phyloP scores from a whole-genome alignment of 2,888 invertebrate genomes.

The Escarpia spicata region DNA sequence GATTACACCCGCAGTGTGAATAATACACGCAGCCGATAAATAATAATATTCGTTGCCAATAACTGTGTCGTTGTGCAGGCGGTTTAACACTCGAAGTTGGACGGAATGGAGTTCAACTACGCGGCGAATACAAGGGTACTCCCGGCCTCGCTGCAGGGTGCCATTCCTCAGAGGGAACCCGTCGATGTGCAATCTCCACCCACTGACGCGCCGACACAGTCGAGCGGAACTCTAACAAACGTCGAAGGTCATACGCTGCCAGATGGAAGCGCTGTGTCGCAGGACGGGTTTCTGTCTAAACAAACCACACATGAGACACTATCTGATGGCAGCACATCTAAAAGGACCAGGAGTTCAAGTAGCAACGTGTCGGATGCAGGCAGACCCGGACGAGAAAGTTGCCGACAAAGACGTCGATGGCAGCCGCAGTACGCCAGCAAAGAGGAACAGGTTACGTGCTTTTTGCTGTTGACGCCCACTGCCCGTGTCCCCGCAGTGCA shows the following conservation, averaged over 20 bases:
- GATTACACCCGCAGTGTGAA: slow-evolving; percentile 16
- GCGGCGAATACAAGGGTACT: neutral
- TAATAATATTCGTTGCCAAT: slow-evolving; percentile 6
- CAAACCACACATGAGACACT: no score
- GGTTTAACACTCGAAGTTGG: neutral
- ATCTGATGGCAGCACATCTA: no score
- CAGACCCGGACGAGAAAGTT: neutral
- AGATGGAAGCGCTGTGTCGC: no score
- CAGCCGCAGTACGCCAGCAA: neutral
- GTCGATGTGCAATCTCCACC: neutral
- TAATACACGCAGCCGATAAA: slow-evolving; percentile 1
- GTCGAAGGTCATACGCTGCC: no score
- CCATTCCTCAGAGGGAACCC: neutral
- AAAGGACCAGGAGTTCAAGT: no score
- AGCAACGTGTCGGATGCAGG: no score
- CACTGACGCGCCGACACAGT: neutral
- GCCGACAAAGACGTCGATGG: neutral
- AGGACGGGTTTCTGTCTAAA: no score
- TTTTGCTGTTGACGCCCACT: neutral
- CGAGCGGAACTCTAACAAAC: no score
- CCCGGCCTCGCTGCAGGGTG: neutral
- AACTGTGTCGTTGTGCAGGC: slow-evolving; percentile 16
- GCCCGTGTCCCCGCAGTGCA: neutral
- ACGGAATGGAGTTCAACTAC: slow-evolving; percentile 16
- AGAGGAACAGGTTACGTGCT: slow-evolving; percentile 10